phyloP scores from a whole-genome alignment of 1,140 invertebrate genomes.

The Euura saliciscinereae region DNA sequence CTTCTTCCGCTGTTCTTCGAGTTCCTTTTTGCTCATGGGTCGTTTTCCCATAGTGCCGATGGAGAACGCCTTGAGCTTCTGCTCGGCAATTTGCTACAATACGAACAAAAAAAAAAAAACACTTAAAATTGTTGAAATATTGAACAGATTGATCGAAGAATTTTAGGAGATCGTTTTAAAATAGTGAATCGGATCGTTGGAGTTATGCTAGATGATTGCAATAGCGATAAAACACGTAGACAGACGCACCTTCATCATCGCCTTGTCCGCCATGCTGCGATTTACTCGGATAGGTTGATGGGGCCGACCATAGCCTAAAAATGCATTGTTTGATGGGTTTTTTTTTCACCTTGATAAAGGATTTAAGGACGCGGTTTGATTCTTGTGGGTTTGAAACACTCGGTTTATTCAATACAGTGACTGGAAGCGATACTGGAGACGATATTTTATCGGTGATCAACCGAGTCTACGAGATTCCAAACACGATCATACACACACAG shows the following conservation, averaged over 20 bases:
- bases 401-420: no score
- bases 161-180: conserved; percentile 9
- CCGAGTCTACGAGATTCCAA: no score
- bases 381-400: no score
- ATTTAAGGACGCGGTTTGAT: no score
- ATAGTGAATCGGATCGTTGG: background rate
- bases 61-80: conserved; percentile 83
- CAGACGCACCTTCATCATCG: conserved; percentile 52
- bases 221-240: conserved; percentile 3
- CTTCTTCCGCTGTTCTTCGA: conserved; percentile 87
- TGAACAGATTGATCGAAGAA: conserved; percentile 11
- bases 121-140: conserved; percentile 12
- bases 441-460: no score
- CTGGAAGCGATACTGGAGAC: no score
- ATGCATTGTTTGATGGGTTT: no score
- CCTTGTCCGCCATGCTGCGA: conserved; percentile 51
- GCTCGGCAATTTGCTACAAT: conserved; percentile 70
- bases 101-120: conserved; percentile 11
- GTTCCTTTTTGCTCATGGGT: conserved; percentile 81
- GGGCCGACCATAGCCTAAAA: no score
- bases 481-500: no score
- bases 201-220: background rate
- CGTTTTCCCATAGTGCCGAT: conserved; percentile 83
- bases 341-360: no score
- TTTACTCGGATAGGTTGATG: background rate